Conservation (phyloP, 2,113 vertebrate genomes). For the Colistium nudipinnis region DNA sequence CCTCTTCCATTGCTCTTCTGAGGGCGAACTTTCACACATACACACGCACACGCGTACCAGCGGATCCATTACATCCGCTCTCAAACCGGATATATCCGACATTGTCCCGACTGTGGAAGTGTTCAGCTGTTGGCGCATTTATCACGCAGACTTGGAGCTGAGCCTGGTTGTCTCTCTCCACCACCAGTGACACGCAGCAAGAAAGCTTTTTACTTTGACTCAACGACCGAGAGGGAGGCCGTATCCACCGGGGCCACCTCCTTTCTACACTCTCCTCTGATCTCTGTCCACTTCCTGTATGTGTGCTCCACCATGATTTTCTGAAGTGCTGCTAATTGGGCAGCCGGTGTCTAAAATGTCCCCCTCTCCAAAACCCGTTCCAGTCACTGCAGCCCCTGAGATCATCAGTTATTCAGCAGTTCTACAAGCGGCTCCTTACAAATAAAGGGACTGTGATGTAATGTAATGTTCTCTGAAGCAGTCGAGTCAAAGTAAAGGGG, state of each 20-base stretch:
- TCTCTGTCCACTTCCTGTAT: slow-evolving; percentile 24
- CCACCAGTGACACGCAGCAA: slow-evolving; percentile 47
- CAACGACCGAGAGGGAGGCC: slow-evolving; percentile 24
- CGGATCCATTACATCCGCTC: slow-evolving; percentile 64
- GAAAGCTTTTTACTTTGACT: slow-evolving; percentile 52
- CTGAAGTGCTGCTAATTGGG: slow-evolving; percentile 41
- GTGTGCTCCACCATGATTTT: slow-evolving; percentile 42
- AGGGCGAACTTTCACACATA: slow-evolving; percentile 38
- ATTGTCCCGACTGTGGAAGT: slow-evolving; percentile 57
- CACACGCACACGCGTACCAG: slow-evolving; percentile 25
- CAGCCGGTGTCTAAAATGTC: slow-evolving; percentile 13
- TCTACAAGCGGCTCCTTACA: neutral
- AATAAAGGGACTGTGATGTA: neutral
- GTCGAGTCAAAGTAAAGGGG: no score
- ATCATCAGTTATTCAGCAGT: neutral
- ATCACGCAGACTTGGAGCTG: slow-evolving; percentile 56
- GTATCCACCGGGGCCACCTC: slow-evolving; percentile 31
- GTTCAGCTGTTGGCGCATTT: slow-evolving; percentile 68
- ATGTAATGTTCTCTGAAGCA: no score
- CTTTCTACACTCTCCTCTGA: slow-evolving; percentile 23
- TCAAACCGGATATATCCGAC: slow-evolving; percentile 60
- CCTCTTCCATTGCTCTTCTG: slow-evolving; percentile 51
- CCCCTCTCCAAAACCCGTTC: slow-evolving; percentile 11
- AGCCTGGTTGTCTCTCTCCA: slow-evolving; percentile 58
- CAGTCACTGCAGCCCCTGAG: slow-evolving; percentile 6